Evolutionary conservation across 2,797 vertebrate genomes (phyloP), one percentile per base, ranked within the genome.

Genomic region (Myotis myotis): DNA sequence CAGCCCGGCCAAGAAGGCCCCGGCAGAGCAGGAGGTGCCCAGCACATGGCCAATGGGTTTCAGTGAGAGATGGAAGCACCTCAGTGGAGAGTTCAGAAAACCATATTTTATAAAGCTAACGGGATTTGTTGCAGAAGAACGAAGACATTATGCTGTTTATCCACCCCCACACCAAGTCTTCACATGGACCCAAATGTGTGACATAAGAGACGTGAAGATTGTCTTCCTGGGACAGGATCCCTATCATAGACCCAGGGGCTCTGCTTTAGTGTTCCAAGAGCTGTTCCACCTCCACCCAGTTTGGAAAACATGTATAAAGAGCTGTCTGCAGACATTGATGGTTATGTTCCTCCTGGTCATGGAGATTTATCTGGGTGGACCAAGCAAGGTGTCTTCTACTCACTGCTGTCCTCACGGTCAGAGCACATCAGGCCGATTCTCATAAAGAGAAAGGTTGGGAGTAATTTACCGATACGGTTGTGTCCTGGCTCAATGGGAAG

Each of bases 171-270:
- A 99, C 1, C 98, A 99, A 0, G 99, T 99, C n/a, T 99, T 99
- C 97, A 99, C 98, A 17, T 3, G 99, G 99, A 99, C 99, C 0
- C 99, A 99, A 96, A 99, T 98, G 98, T 99, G 99, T 81, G 96
- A 98, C 79, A 98, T 99, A 92, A 80, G 72, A 89, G 98, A 99
- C 23, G 99, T 99, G 5, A 99, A 99, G 93, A 99, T 99, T 57
- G 99, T 99, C 44, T 99, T 99, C 97, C 97, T 99, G 70, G 99
- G 99, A 55, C 99, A 99, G 98, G 99, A 99, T 97, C 99, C 99
- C 0, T 99, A 99, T 96, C 99, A 99, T 0, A 99, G 99, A 64
- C 99, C 99, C 1, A 99, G 0, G 99, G 99, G 15, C 98, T 99
- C 89, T 99, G 99, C 96, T 99, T 99, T 81, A 99, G 99, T 53